Percentiles rank a stretch among this genome's conserved stretches.
These are phyloP conservation scores for Labeo calbasu DNA, from an alignment of 2,797 vertebrate genomes.

Conservation along the genomic window DNA sequence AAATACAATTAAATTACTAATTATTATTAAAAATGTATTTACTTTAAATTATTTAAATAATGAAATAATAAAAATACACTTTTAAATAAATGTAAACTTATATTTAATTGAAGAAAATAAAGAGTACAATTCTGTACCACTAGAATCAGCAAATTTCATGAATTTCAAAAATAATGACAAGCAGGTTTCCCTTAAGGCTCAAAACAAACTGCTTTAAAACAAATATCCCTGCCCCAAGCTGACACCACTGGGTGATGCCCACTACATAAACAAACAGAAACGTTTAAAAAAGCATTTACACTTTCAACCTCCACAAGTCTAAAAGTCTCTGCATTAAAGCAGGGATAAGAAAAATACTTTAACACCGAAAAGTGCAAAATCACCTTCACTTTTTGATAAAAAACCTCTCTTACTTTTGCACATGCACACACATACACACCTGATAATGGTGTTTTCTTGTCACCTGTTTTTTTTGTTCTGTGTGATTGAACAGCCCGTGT, in stretches of 20 bases:
- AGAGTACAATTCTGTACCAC: not conserved
- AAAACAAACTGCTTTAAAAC: slow-evolving; percentile 4
- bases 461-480: slow-evolving; percentile 29
- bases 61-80: not conserved
- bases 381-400: not conserved
- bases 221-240: not conserved
- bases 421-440: slow-evolving; percentile 15
- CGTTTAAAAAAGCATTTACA: not conserved
- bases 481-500: slow-evolving; percentile 35
- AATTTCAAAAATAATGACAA: not conserved
- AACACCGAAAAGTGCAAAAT: not conserved
- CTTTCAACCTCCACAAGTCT: not conserved
- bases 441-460: slow-evolving; percentile 46
- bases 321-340: not conserved
- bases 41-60: too few species aligned
- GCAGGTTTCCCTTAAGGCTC: not conserved
- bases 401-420: slow-evolving; percentile 3
- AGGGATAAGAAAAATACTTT: not conserved
- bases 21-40: too few species aligned
- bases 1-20: not conserved
- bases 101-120: not conserved
- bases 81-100: not conserved
- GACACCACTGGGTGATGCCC: not conserved
- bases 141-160: not conserved
- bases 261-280: not conserved